Base-by-base conservation (phyloP, 1,140 invertebrate genomes). In the Ladona fulva region DNA sequence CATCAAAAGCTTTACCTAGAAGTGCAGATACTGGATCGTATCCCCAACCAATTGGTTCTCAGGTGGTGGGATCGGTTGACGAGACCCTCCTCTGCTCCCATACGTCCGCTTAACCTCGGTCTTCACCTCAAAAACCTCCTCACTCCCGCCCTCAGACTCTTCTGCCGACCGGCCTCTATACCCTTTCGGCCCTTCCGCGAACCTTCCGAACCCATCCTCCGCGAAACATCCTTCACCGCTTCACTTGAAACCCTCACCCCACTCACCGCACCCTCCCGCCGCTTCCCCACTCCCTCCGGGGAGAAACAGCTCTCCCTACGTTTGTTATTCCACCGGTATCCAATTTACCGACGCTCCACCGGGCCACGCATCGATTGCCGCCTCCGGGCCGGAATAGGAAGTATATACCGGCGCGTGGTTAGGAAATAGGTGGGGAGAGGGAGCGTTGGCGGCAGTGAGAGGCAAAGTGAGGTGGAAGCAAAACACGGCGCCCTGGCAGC, bases 271-370 rank as follows among this genome's bases (percentile, higher is more conserved):
- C 44, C n/a, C 52, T 22, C 52, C n/a, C 52, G 10, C 44, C 44
- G 44, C 44, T 19, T 19, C 44, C 44, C 44, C 44, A 10, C 44
- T 11, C 44, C 44, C 44, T 52, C n/a, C n/a, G n/a, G n/a, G n/a
- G n/a, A n/a, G n/a, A n/a, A n/a, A n/a, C 44, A 52, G 44, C 44
- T 19, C 44, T 19, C 52, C 14, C 52, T 12, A 22, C 52, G 52
- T 66, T 66, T 66, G 52, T 66, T 66, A 66, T 66, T 66, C 52
- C 14, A 22, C 52, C 52, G 52, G 52, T 66, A 66, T 66, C 52
- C 52, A 66, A 66, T 66, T 66, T 66, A 66, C 52, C 52, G 3
- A 66, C 52, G 52, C 52, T 22, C 52, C 52, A 16, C 52, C 52
- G 52, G 52, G 16, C 52, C 1, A 12, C n/a, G 52, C 52, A 66